Evolutionary conservation across 2,888 invertebrate species (phyloP).

Genomic region (Tipula helvola): DNA sequence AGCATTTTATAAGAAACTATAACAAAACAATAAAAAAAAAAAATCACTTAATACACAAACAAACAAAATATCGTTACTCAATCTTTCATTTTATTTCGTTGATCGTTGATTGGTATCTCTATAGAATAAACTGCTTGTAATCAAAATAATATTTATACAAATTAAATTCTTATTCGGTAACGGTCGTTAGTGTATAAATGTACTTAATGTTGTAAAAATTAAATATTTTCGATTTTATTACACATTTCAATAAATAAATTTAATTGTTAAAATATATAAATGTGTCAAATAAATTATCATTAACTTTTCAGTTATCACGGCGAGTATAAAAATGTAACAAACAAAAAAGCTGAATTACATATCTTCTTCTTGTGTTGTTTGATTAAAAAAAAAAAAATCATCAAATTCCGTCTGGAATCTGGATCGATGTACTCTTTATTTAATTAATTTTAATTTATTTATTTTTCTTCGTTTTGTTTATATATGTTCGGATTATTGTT

Average conservation of each 20-base stretch:
- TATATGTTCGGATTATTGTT: background rate
- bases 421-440: background rate
- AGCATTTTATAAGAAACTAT: too few relatives aligned
- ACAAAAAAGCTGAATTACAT: background rate
- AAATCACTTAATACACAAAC: too few relatives aligned
- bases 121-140: too few relatives aligned
- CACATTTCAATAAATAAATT: background rate
- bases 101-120: too few relatives aligned
- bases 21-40: too few relatives aligned
- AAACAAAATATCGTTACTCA: too few relatives aligned
- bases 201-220: background rate
- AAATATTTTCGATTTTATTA: background rate
- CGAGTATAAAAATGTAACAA: background rate
- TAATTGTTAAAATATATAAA: background rate
- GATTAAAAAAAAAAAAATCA: background rate
- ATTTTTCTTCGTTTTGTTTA: background rate
- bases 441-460: conserved; percentile 4
- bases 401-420: background rate
- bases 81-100: too few relatives aligned
- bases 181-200: background rate
- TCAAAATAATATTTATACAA: background rate
- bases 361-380: background rate
- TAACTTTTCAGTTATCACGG: background rate
- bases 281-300: background rate
- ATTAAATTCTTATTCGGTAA: background rate